Base-by-base conservation (phyloP, 1,140 invertebrate species). In the Hyles euphorbiae region DNA sequence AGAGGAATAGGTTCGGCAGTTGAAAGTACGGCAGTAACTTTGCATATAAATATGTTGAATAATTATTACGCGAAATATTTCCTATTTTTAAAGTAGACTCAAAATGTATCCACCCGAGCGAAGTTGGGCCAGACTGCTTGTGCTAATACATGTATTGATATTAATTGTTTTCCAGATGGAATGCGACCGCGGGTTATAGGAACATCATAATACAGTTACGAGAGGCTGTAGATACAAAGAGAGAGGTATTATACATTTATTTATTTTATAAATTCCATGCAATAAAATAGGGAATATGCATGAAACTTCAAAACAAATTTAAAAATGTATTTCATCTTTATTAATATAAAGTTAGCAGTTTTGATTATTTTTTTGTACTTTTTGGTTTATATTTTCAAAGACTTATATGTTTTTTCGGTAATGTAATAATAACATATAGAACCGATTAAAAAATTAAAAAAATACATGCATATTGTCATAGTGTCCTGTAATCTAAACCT, bases 141-240 rank as follows among this genome's bases (percentile, higher is more conserved):
- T 10, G 4, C 9, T 10, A 50, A 8, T 50, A 12, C 8, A 8
- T 11, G 3, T 9, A 32, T 11, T 55, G 22, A 52, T 49, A 5
- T 36, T n/a, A n/a, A n/a, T 33, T 50, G 36, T 40, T 56, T 72
- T 72, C 6, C 52, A 92, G 96, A 49, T 98, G 96, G 96, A 98
- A 98, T 72, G 85, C 91, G 0, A 67, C 90, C 50, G 91, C 92
- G 2, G 93, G 93, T 1, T 89, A 90, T 4, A 87, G 94, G 3
- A 93, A 92, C 45, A 92, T 96, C 7, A 92, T 96, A 0, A 86
- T 96, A 62, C 93, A 96, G 72, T 90, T 95, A 58, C 91, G 94
- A 54, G 93, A 96, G 75, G 87, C 92, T 1, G 90, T 93, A 0
- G 92, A 94, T 47, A 89, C 82, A 55, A 90, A 91, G 57, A 89